Percentiles rank a stretch among this genome's conserved stretches.
Conservation (phyloP, 1,140 invertebrate genomes). For the Drosophila ambigua region DNA sequence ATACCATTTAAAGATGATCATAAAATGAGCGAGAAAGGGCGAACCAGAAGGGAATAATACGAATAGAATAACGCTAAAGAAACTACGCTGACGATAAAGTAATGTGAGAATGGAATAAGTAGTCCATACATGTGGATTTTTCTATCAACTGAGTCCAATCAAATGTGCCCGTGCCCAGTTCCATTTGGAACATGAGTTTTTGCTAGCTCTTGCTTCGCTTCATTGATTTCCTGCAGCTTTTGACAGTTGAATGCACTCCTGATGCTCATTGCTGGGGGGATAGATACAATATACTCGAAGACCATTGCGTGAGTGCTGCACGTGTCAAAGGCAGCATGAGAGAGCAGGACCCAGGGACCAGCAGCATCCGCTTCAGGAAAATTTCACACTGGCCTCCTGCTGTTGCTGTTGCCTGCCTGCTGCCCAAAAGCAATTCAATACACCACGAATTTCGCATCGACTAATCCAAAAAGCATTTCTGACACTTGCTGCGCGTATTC, state of each 20-base stretch:
- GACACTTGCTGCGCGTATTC: slow-evolving; percentile 57
- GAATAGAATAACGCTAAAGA: no score
- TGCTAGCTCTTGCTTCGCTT: slow-evolving; percentile 9
- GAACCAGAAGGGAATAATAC: no score
- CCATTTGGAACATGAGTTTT: slow-evolving; percentile 6
- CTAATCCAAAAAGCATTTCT: slow-evolving; percentile 81
- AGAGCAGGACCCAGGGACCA: slow-evolving; percentile 42
- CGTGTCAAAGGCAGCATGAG: slow-evolving; percentile 65
- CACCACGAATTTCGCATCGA: slow-evolving; percentile 63
- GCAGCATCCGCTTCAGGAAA: slow-evolving; percentile 36
- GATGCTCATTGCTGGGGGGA: slow-evolving; percentile 55
- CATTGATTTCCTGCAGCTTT: slow-evolving; percentile 58
- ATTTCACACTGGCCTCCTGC: slow-evolving; percentile 65
- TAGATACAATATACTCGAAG: slow-evolving; percentile 15
- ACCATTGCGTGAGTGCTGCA: slow-evolving; percentile 67
- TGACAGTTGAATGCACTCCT: slow-evolving; percentile 78
- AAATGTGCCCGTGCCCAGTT: not conserved
- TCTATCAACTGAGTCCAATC: no score
- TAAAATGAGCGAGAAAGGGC: no score
- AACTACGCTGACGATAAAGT: no score
- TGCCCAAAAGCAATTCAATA: slow-evolving; percentile 39
- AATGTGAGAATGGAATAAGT: no score
- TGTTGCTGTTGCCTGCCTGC: slow-evolving; percentile 17
- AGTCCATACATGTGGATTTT: no score
- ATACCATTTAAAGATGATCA: no score